Evolutionary conservation across 2,888 invertebrate species (phyloP).

Genomic region (Polyploca ridens): DNA sequence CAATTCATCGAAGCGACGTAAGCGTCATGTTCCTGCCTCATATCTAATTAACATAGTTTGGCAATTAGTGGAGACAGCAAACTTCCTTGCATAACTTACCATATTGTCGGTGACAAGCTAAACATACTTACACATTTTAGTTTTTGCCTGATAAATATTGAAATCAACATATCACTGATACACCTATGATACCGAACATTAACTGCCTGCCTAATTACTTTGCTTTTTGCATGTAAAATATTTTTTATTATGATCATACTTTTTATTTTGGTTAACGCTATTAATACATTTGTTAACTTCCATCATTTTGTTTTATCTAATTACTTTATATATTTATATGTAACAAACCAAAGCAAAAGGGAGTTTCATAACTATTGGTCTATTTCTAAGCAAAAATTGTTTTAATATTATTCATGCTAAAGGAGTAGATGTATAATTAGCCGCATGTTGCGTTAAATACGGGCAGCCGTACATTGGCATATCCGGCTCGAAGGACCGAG

Average conservation of each 20-base stretch:
- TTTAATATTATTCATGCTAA: too few species aligned
- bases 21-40: conserved; percentile 19
- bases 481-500: too few species aligned
- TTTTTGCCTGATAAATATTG: conserved; percentile 12
- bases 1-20: conserved; percentile 22
- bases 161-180: neutral
- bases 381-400: too few species aligned
- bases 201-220: neutral
- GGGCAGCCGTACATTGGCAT: too few species aligned
- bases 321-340: neutral
- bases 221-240: neutral
- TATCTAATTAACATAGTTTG: conserved; percentile 31
- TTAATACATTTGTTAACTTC: neutral
- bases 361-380: too few species aligned
- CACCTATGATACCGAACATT: neutral
- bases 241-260: neutral
- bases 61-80: conserved; percentile 20
- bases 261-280: neutral
- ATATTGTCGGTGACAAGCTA: conserved; percentile 69
- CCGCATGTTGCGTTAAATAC: too few species aligned
- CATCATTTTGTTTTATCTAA: neutral
- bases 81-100: conserved; percentile 47
- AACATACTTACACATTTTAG: conserved; percentile 42
- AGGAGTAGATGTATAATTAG: too few species aligned
- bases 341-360: too few species aligned